These are phyloP conservation scores for Mormyrus proboscirostris DNA, from an alignment of 2,797 vertebrate species.

Conservation along the genomic window DNA sequence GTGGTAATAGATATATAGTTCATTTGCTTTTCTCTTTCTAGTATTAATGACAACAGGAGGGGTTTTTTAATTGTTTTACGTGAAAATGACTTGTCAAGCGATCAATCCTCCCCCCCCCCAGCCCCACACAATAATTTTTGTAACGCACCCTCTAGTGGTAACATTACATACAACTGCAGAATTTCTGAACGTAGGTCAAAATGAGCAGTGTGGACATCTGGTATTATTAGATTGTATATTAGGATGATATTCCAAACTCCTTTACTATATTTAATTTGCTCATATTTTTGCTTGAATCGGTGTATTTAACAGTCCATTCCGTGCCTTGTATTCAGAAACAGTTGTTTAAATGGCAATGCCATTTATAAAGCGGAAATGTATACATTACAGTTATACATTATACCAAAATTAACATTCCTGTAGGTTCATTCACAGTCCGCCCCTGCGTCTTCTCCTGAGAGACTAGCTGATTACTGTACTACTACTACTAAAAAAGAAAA, in stretches of 20 bases:
- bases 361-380: not conserved
- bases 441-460: not conserved
- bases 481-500: not conserved
- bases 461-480: not conserved
- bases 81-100: not conserved
- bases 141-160: conserved; percentile 19
- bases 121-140: not conserved
- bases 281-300: not conserved
- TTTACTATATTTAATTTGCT: not conserved
- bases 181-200: not conserved
- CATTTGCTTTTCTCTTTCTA: not conserved
- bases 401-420: not conserved
- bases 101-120: not conserved
- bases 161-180: not conserved
- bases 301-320: not conserved
- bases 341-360: not conserved
- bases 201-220: not conserved
- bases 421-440: not conserved
- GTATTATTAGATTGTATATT: not conserved
- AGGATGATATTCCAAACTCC: not conserved
- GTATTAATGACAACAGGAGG: not conserved
- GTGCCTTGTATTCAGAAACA: not conserved
- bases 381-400: not conserved
- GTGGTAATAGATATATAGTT: not conserved
- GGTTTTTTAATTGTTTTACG: not conserved